A percentile compares a stretch with the other conserved stretches of the same genome.
Evolutionary conservation across 2,797 vertebrate genomes (phyloP).

Genomic region (Hoplostethus atlanticus): DNA sequence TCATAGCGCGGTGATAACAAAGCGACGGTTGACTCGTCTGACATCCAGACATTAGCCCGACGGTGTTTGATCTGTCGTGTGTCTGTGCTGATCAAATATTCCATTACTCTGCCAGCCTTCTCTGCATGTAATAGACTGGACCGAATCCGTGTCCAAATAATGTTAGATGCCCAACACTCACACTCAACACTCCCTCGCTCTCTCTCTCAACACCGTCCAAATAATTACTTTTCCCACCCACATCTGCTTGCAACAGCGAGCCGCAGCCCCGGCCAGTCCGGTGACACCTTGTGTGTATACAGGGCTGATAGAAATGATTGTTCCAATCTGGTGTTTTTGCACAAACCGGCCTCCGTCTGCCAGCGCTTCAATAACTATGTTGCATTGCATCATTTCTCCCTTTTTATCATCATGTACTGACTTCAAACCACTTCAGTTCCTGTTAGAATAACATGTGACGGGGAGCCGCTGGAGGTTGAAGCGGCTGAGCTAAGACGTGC

Average conservation of each 20-base stretch:
- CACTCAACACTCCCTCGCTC: slow-evolving; percentile 9
- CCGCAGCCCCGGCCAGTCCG: slow-evolving; percentile 26
- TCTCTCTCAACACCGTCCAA: slow-evolving; percentile 62
- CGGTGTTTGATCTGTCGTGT: slow-evolving; percentile 53
- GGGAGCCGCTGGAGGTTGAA: not conserved
- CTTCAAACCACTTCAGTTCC: slow-evolving; percentile 5
- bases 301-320: slow-evolving; percentile 52
- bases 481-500: no score
- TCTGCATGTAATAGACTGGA: slow-evolving; percentile 67
- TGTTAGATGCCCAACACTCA: slow-evolving; percentile 64
- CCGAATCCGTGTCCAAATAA: slow-evolving; percentile 74
- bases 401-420: slow-evolving; percentile 4
- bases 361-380: slow-evolving; percentile 5
- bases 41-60: slow-evolving; percentile 43
- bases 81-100: slow-evolving; percentile 73
- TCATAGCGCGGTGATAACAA: slow-evolving; percentile 11
- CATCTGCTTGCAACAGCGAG: slow-evolving; percentile 49
- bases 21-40: slow-evolving; percentile 28
- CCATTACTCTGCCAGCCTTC: slow-evolving; percentile 60
- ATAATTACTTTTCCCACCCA: slow-evolving; percentile 67
- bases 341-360: slow-evolving; percentile 37
- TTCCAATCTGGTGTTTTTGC: slow-evolving; percentile 21
- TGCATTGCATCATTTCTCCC: slow-evolving; percentile 13
- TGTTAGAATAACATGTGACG: not conserved
- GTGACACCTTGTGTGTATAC: slow-evolving; percentile 45